phyloP scores from a whole-genome alignment of 1,140 invertebrate genomes.

The Drosophila murphyi region DNA sequence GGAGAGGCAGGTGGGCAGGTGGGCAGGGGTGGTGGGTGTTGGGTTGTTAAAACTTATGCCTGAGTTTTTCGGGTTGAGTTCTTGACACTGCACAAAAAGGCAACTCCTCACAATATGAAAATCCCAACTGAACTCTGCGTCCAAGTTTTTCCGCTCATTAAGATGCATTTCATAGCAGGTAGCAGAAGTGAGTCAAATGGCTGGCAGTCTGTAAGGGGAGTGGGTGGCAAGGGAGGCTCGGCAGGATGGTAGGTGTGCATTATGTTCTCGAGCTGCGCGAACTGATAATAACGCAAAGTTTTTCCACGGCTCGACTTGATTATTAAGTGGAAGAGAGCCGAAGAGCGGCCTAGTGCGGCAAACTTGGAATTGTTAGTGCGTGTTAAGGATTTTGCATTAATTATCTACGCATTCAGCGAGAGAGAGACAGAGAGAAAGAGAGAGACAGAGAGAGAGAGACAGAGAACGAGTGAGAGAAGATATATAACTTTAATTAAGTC shows the following conservation, averaged over 20 bases:
- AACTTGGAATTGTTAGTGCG: conserved; percentile 81
- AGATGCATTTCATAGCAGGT: conserved; percentile 40
- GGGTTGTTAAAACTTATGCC: conserved; percentile 38
- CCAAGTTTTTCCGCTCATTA: conserved; percentile 45
- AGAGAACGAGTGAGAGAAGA: neutral
- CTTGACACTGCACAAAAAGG: neutral
- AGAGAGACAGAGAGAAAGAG: conserved; percentile 16
- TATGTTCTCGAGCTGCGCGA: conserved; percentile 47
- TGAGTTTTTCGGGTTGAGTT: conserved; percentile 20
- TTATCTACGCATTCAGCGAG: conserved; percentile 49
- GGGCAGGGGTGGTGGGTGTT: neutral
- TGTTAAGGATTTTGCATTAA: conserved; percentile 82
- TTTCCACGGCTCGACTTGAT: conserved; percentile 70
- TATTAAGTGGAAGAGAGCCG: conserved; percentile 55
- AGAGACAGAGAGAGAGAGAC: conserved; percentile 16
- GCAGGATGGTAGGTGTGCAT: conserved; percentile 45
- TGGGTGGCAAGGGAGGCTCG: neutral
- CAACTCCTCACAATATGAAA: neutral
- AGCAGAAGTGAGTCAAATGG: neutral
- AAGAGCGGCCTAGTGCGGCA: conserved; percentile 23
- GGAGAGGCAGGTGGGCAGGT: too few species aligned
- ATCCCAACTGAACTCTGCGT: neutral
- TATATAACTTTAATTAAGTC: conserved; percentile 74
- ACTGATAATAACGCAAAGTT: conserved; percentile 72
- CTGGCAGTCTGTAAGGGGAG: neutral